Evolutionary conservation across 2,888 invertebrate genomes (phyloP), one percentile per base, ranked within the genome.

Genomic region (Oegoconia quadripuncta): DNA sequence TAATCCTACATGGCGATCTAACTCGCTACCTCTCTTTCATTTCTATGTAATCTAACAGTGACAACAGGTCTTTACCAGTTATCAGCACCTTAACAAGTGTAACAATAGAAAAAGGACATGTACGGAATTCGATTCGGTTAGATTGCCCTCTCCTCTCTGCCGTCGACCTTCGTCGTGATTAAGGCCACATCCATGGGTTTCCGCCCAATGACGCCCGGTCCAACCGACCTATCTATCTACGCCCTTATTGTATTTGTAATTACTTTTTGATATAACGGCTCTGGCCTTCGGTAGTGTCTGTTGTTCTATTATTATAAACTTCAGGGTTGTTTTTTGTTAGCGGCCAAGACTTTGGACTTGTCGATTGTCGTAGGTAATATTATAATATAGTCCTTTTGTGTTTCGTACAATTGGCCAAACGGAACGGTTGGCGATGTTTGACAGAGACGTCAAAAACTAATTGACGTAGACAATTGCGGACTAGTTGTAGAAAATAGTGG

Each of bases 251-350:
- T 51, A 55, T 52, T 62, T 62, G 55, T 65, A 63, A 69, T 69
- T 69, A 58, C 48, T 55, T 64, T 60, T 58, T 53, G 47, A 48
- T 52, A 53, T 53, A 43, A 43, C 49, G 55, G 55, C 58, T 51
- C 54, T 22, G 34, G 23, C 39, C 55, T 45, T 43, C 40, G 30
- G n/a, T n/a, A 32, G 39, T 32, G 12, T 9, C 23, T 25, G 13
- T 15, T 23, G n/a, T n/a, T n/a, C n/a, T n/a, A n/a, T 27, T 15
- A 37, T 32, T 37, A 37, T 37, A 17, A 13, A 31, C 15, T 7
- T 20, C 36, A 36, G 23, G 29, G 29, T 28, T 17, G 13, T 34
- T 25, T 26, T 7, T 7, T 23, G 7, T 23, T 13, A 12, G 26
- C 13, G 12, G 26, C 13, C n/a, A 7, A 9, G 23, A 9, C 9